Evolutionary conservation across 2,888 invertebrate genomes (phyloP), one percentile per base, ranked within the genome.

Genomic region (Sminthurides aquaticus): DNA sequence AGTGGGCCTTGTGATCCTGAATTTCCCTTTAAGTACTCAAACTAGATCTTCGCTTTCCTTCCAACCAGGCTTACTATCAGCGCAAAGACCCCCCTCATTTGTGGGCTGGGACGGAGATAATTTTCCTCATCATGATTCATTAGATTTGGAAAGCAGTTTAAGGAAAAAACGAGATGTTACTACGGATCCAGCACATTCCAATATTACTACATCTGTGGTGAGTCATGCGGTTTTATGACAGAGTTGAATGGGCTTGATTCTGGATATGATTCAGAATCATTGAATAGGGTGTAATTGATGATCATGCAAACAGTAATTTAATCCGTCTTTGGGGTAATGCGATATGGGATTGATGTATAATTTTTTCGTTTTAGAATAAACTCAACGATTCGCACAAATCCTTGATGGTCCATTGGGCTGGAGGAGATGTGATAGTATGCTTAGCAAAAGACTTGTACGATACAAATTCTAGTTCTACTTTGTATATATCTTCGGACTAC

Each of bases 361-460:
- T n/a, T n/a, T n/a, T n/a, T 68, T 71, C 57, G 76, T 80, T 81
- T 34, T 83, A 92, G 92, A 84, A 86, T 70, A 81, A 84, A 65
- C 81, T 93, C 25, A 89, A 91, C 79, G 92, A 93, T 79, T 87
- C 86, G 70, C 93, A 94, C 77, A 89, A 90, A 76, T 90, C 91
- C 77, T 79, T 94, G 75, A 88, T 93, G 84, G 91, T 94, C 11
- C 91, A 92, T 79, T 94, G 94, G 93, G 89, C 91, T 15, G 92
- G 93, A 27, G 88, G 90, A 78, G 86, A 90, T 79, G 89, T 91
- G 28, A 89, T 94, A 75, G 87, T 94, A 71, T 92, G 92, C 76
- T 80, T 93, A 69, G 90, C 91, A 1, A 83, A 87, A 74, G 89
- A 91, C 78, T 86, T 87, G 18, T 20, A 49, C 15, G 81, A 82